A percentile compares a stretch with the other conserved stretches of the same genome.
These are phyloP conservation scores for Stomorhina lunata DNA, from an alignment of 2,888 invertebrate species.

Conservation along the genomic window DNA sequence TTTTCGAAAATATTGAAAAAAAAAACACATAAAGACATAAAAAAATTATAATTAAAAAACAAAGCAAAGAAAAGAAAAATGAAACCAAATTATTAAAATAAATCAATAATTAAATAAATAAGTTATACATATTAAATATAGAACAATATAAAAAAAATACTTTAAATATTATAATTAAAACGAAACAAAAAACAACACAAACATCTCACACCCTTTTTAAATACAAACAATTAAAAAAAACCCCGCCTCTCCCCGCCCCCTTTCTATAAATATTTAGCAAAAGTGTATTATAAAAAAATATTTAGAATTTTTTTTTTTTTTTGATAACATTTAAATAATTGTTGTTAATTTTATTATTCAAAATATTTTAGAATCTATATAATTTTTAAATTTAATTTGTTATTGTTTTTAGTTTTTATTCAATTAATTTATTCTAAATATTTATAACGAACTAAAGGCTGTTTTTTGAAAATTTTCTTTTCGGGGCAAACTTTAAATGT, in stretches of 20 bases:
- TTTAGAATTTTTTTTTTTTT: not conserved
- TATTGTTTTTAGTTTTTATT: not conserved
- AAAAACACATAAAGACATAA: constrained; percentile 56
- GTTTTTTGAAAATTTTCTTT: too few relatives aligned
- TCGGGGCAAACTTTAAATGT: too few relatives aligned
- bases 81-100: constrained; percentile 32
- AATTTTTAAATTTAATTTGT: too few relatives aligned
- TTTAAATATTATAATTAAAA: constrained; percentile 3
- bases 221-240: too few relatives aligned
- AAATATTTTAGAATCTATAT: too few relatives aligned
- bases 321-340: too few relatives aligned
- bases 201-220: not conserved
- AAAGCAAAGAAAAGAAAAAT: constrained; percentile 6
- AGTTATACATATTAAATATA: constrained; percentile 24
- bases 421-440: constrained; percentile 5
- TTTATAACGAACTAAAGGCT: constrained; percentile 44
- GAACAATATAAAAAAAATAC: constrained; percentile 4
- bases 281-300: constrained; percentile 9
- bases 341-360: constrained; percentile 20
- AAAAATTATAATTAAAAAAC: constrained; percentile 45
- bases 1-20: constrained; percentile 41
- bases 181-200: not conserved
- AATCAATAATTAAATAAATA: constrained; percentile 27
- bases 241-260: too few relatives aligned
- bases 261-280: not conserved